Evolutionary conservation across 2,797 vertebrate genomes (phyloP).

Genomic region (Adelosebastes latens): DNA sequence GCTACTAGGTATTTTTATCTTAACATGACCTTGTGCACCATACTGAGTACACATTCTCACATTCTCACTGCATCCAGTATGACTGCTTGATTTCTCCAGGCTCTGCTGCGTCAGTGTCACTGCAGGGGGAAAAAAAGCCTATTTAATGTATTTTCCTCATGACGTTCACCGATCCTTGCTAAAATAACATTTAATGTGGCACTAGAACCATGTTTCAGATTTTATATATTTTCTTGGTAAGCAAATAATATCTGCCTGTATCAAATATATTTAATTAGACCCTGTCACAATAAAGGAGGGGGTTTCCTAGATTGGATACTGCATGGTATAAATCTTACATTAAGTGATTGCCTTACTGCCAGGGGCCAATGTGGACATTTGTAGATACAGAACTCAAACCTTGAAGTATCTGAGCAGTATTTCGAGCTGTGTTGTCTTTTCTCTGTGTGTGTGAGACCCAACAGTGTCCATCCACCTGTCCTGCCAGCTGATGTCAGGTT

Average conservation of each 20-base stretch:
- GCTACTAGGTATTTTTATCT: slow-evolving; percentile 85
- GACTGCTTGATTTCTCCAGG: slow-evolving; percentile 44
- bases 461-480: slow-evolving; percentile 69
- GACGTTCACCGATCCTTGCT: not conserved
- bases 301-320: slow-evolving; percentile 39
- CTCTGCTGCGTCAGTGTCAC: slow-evolving; percentile 28
- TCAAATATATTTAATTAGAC: slow-evolving; percentile 15
- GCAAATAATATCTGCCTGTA: not conserved
- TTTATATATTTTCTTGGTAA: not conserved
- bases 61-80: slow-evolving; percentile 70
- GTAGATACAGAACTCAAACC: not conserved
- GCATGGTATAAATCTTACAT: slow-evolving; percentile 51
- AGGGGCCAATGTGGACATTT: not conserved
- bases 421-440: slow-evolving; percentile 11
- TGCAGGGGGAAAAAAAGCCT: not conserved
- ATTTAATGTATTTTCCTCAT: not conserved
- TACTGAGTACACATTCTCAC: slow-evolving; percentile 77
- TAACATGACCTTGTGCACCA: slow-evolving; percentile 77
- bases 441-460: slow-evolving; percentile 16
- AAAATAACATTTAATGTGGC: not conserved
- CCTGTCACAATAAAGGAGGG: slow-evolving; percentile 15
- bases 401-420: not conserved
- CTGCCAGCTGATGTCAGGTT: slow-evolving; percentile 69
- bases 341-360: slow-evolving; percentile 48
- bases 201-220: not conserved